Evolutionary conservation across 2,113 vertebrate genomes (phyloP).

Genomic region (Cyprinodon variegatus): DNA sequence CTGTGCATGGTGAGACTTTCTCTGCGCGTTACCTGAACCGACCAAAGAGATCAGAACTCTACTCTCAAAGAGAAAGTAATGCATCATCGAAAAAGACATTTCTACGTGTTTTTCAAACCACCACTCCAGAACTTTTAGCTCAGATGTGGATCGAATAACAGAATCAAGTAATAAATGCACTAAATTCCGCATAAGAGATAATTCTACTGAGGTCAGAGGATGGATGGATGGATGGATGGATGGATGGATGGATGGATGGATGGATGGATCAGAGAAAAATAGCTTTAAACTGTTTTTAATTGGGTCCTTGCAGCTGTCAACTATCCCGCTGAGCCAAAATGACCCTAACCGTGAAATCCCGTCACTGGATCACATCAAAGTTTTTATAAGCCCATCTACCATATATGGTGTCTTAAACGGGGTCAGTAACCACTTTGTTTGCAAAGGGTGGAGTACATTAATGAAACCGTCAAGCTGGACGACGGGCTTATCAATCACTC

Average conservation of each 20-base stretch:
- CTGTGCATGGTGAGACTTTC: slow-evolving; percentile 30
- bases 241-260: too few relatives aligned
- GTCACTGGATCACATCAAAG: slow-evolving; percentile 22
- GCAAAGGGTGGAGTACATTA: slow-evolving; percentile 15
- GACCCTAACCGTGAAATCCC: slow-evolving; percentile 1
- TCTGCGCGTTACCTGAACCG: slow-evolving; percentile 15
- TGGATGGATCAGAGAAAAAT: background rate
- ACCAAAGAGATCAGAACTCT: slow-evolving; percentile 20
- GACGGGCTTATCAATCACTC: slow-evolving; percentile 62
- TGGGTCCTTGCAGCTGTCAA: slow-evolving; percentile 22
- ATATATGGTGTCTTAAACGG: slow-evolving; percentile 12
- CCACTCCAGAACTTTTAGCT: background rate
- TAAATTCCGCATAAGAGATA: background rate
- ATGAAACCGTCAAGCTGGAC: slow-evolving; percentile 24
- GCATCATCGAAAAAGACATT: slow-evolving; percentile 1
- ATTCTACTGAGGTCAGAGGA: background rate
- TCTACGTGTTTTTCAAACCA: background rate
- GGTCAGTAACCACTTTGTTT: slow-evolving; percentile 4
- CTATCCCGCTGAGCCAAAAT: slow-evolving; percentile 15
- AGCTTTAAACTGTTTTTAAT: background rate
- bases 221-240: too few relatives aligned
- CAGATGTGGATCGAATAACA: background rate
- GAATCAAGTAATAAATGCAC: background rate
- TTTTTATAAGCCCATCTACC: background rate
- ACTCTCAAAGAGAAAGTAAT: slow-evolving; percentile 15